Conservation (phyloP, 2,888 invertebrate genomes). For the Tipula unca region DNA sequence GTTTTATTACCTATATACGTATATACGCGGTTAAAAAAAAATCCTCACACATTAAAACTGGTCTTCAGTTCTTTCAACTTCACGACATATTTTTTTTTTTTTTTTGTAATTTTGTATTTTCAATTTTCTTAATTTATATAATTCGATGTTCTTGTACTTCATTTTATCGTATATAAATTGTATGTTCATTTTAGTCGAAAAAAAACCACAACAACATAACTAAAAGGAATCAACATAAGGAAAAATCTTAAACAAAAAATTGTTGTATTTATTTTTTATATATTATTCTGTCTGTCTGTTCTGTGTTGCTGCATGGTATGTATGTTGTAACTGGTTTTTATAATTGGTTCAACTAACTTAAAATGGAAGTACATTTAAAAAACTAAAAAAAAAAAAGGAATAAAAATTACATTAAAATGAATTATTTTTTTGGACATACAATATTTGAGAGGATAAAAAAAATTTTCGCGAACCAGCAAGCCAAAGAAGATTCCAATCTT, state of each 20-base stretch:
- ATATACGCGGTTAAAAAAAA: background rate
- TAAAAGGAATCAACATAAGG: conserved; percentile 9
- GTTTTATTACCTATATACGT: background rate
- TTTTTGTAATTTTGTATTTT: background rate
- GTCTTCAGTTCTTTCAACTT: background rate
- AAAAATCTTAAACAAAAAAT: background rate
- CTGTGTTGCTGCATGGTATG: background rate
- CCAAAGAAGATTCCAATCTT: conserved; percentile 14
- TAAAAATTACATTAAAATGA: conserved; percentile 14
- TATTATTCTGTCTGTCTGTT: conserved; percentile 14
- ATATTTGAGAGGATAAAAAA: background rate
- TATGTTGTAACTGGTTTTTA: conserved; percentile 21
- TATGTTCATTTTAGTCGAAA: background rate
- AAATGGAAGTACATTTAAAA: conserved; percentile 20
- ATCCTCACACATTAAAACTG: background rate
- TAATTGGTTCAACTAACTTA: conserved; percentile 22
- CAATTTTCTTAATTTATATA: conserved; percentile 15
- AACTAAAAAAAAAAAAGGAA: conserved; percentile 15
- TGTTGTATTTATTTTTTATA: background rate
- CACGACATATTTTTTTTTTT: background rate
- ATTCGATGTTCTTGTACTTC: conserved; percentile 14
- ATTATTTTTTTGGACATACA: conserved; percentile 14
- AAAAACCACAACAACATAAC: background rate
- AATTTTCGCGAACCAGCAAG: background rate
- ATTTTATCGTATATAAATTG: conserved; percentile 1